phyloP scores from a whole-genome alignment of 2,797 vertebrate genomes.

The Hydrocynus forskahlii region DNA sequence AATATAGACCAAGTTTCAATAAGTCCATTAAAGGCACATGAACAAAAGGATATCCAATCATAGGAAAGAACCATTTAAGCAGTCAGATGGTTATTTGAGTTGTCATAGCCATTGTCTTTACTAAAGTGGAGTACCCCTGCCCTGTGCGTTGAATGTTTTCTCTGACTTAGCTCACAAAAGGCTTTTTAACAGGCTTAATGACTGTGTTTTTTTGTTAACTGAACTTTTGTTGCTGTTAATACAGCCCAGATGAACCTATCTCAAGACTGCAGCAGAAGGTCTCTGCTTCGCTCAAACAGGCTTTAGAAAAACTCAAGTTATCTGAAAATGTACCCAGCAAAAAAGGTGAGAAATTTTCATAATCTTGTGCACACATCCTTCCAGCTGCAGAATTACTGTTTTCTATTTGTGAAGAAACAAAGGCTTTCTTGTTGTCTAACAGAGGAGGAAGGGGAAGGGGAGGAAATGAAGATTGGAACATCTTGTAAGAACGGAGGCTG shows the following conservation, averaged over 20 bases:
- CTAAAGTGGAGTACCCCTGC: too few species aligned
- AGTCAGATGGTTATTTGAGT: too few species aligned
- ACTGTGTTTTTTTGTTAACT: too few species aligned
- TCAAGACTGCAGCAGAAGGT: conserved; percentile 89
- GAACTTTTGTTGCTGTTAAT: conserved; percentile 43
- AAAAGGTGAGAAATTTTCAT: conserved; percentile 78
- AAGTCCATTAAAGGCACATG: too few species aligned
- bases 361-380: conserved; percentile 49
- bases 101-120: too few species aligned
- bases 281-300: conserved; percentile 91
- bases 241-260: conserved; percentile 90
- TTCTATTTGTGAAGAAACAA: neutral
- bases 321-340: conserved; percentile 77
- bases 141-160: too few species aligned
- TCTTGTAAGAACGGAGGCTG: conserved; percentile 96
- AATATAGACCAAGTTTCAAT: too few species aligned
- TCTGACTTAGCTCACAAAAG: neutral
- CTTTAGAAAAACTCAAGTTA: conserved; percentile 93
- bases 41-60: too few species aligned
- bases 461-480: conserved; percentile 93
- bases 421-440: conserved; percentile 30
- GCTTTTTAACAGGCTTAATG: neutral
- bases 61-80: too few species aligned
- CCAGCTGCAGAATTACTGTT: conserved; percentile 1
- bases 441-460: conserved; percentile 80